These are phyloP conservation scores for Psylliodes chrysocephalus DNA, from an alignment of 2,888 invertebrate species.

Conservation along the genomic window DNA sequence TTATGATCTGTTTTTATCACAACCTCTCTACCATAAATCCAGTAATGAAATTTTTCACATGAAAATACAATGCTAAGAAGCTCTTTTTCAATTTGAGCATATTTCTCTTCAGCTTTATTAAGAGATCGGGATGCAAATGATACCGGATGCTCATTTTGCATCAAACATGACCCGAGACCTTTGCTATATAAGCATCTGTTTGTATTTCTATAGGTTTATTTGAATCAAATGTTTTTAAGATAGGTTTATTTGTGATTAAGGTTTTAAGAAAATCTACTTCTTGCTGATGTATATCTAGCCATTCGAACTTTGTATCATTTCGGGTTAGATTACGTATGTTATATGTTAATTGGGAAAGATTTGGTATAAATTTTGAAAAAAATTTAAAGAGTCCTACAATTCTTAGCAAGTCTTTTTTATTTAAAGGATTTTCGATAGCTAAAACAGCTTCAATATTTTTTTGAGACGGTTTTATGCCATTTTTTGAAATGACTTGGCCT, in stretches of 20 bases:
- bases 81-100: conserved; percentile 57
- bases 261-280: conserved; percentile 14
- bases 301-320: conserved; percentile 33
- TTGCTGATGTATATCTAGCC: conserved; percentile 16
- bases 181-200: conserved; percentile 36
- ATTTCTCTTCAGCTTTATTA: conserved; percentile 41
- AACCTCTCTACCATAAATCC: conserved; percentile 51
- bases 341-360: conserved; percentile 32
- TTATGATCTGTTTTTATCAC: conserved; percentile 52
- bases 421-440: conserved; percentile 31
- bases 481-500: conserved; percentile 32
- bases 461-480: conserved; percentile 32
- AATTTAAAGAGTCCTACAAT: conserved; percentile 41
- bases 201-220: conserved; percentile 32
- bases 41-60: conserved; percentile 53
- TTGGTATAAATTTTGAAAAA: conserved; percentile 43
- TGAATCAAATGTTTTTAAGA: conserved; percentile 39
- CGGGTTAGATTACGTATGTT: conserved; percentile 36
- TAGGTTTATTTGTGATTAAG: conserved; percentile 5
- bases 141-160: conserved; percentile 41
- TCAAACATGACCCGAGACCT: conserved; percentile 35
- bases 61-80: conserved; percentile 53
- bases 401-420: conserved; percentile 34
- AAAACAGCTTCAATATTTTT: conserved; percentile 36
- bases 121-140: conserved; percentile 39